phyloP scores from a whole-genome alignment of 2,113 vertebrate species.

The Uria aalge region DNA sequence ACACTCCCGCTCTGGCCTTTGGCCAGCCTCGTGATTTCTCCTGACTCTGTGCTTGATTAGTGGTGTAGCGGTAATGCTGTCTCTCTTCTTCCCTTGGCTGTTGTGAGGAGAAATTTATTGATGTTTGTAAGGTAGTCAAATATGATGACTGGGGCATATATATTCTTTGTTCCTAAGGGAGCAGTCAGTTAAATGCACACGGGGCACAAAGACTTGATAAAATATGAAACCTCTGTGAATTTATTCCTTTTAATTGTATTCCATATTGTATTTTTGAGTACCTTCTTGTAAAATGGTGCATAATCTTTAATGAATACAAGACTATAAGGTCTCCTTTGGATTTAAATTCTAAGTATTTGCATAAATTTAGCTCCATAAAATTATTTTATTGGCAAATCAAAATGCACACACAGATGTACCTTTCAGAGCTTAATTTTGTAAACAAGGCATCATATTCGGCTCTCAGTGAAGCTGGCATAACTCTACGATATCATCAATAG shows the following conservation, averaged over 20 bases:
- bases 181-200: background rate
- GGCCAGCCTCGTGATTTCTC: background rate
- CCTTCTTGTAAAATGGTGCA: conserved; percentile 56
- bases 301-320: conserved; percentile 68
- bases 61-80: background rate
- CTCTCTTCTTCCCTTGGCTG: background rate
- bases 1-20: background rate
- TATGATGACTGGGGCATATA: background rate
- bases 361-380: conserved; percentile 64
- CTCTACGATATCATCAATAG: background rate
- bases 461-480: background rate
- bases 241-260: conserved; percentile 55
- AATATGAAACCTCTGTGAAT: conserved; percentile 34
- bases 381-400: conserved; percentile 64
- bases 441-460: background rate
- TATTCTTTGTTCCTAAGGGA: background rate
- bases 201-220: background rate
- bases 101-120: background rate
- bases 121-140: background rate
- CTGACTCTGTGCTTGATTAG: background rate
- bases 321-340: conserved; percentile 34
- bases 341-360: conserved; percentile 64
- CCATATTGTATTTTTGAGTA: conserved; percentile 43
- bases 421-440: conserved; percentile 49
- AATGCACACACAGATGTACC: conserved; percentile 45